Evolutionary conservation across 2,113 vertebrate genomes (phyloP).

Genomic region (Nothoprocta pentlandii): DNA sequence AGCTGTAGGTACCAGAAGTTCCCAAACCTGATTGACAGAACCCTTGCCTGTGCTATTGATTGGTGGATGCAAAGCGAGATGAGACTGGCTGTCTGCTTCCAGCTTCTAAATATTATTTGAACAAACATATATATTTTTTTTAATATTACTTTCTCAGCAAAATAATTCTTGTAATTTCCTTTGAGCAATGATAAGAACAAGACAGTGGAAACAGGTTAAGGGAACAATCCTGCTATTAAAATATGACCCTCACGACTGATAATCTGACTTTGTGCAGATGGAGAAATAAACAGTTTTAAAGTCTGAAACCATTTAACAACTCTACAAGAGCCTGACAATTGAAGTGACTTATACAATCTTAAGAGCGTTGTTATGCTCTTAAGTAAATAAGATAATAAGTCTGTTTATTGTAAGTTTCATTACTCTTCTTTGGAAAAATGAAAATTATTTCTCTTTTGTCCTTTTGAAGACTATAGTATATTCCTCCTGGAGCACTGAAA

Average conservation of each 20-base stretch:
- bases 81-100: background rate
- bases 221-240: background rate
- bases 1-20: background rate
- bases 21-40: slow-evolving; percentile 11
- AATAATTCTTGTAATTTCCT: slow-evolving; percentile 48
- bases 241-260: background rate
- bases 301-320: background rate
- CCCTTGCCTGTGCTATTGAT: background rate
- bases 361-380: background rate
- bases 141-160: slow-evolving; percentile 32
- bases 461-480: background rate
- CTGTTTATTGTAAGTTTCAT: background rate
- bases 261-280: background rate
- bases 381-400: background rate
- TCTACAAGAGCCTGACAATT: background rate
- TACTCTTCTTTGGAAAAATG: background rate
- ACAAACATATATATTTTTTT: slow-evolving; percentile 4
- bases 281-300: background rate
- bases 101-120: slow-evolving; percentile 11
- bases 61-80: background rate
- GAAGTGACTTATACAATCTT: background rate
- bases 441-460: background rate
- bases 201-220: background rate
- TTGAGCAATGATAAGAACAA: background rate
- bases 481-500: background rate